A percentile compares a stretch with the other conserved stretches of the same genome.
Evolutionary conservation across 2,797 vertebrate species (phyloP).

Genomic region (Poliocrania exsul): DNA sequence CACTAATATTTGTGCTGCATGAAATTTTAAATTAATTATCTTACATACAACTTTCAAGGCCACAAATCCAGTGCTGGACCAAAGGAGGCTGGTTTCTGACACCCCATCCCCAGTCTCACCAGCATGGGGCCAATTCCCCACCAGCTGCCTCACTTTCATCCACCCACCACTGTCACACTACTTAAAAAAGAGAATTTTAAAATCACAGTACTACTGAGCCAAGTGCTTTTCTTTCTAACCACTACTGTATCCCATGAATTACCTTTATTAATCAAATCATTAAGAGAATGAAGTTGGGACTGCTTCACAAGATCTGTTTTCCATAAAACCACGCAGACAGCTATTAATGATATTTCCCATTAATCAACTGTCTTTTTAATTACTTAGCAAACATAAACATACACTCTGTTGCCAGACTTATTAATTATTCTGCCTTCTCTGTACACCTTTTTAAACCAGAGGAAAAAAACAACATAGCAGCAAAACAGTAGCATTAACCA

Average conservation of each 20-base stretch:
- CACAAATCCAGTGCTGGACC: background rate
- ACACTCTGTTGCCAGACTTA: background rate
- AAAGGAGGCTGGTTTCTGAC: background rate
- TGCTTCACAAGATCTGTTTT: background rate
- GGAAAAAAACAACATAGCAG: background rate
- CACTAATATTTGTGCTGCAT: background rate
- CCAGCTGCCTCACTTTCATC: background rate
- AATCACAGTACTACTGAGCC: background rate
- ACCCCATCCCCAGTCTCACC: background rate
- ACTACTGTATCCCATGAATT: background rate
- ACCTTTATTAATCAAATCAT: background rate
- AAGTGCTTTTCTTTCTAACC: background rate
- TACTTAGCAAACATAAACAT: background rate
- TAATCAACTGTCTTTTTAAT: background rate
- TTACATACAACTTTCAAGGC: background rate
- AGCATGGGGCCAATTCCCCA: background rate
- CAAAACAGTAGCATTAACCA: background rate
- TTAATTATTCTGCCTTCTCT: background rate
- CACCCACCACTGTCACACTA: background rate
- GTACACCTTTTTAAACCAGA: background rate
- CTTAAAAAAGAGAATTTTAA: background rate
- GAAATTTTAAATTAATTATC: background rate
- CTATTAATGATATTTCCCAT: background rate
- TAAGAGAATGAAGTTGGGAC: background rate
- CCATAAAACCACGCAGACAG: background rate